phyloP scores from a whole-genome alignment of 2,797 vertebrate genomes.

The Hemibagrus guttatus region DNA sequence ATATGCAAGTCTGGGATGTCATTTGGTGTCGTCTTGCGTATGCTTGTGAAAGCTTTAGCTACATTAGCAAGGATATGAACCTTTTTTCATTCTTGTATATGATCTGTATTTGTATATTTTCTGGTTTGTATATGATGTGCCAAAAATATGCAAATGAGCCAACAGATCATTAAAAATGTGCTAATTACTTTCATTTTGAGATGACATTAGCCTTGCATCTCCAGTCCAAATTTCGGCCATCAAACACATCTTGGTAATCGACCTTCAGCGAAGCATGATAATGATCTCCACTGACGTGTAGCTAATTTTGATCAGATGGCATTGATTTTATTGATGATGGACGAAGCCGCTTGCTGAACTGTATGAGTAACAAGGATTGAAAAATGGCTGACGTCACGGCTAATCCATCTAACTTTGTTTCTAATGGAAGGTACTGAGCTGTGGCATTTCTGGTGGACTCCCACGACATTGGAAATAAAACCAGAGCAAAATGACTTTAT shows the following conservation, averaged over 20 bases:
- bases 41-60: not conserved
- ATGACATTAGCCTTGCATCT: not conserved
- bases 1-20: not conserved
- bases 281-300: not conserved
- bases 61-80: not conserved
- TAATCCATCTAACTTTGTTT: slow-evolving; percentile 40
- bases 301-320: slow-evolving; percentile 6
- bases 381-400: not conserved
- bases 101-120: not conserved
- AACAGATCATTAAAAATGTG: not conserved
- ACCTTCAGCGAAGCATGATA: not conserved
- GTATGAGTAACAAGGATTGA: not conserved
- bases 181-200: slow-evolving; percentile 2
- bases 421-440: slow-evolving; percentile 31
- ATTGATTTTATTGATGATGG: slow-evolving; percentile 22
- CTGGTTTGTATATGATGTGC: not conserved
- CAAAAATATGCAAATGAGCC: not conserved
- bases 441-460: slow-evolving; percentile 14
- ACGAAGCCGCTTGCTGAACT: slow-evolving; percentile 11
- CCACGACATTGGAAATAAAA: not conserved
- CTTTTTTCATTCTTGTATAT: not conserved
- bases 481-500: slow-evolving; percentile 43
- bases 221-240: not conserved
- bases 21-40: not conserved
- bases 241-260: not conserved